Evolutionary conservation across 2,113 vertebrate genomes (phyloP), one percentile per base, ranked within the genome.

Genomic region (Murina feae): DNA sequence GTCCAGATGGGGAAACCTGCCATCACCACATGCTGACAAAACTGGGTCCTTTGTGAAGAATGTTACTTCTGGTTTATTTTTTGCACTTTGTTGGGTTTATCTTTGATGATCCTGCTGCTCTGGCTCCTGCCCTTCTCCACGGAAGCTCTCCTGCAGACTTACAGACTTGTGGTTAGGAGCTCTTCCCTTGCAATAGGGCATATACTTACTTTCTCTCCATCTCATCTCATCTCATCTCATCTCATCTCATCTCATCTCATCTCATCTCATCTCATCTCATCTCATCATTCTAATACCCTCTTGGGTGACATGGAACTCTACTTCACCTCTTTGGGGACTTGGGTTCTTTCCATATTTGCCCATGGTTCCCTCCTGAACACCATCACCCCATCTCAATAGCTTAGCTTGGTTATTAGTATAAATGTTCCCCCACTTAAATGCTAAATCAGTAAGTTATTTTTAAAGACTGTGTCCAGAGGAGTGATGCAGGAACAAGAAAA

Each of bases 361-460:
- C 17, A 9, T 0, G 2, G 12, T 37, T 88, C 9, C 30, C 12
- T 83, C 79, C 8, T 51, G 18, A 86, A 35, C 25, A 78, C 84
- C 78, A 3, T 4, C n/a, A 66, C 0, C 4, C 7, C 3, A 84
- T 89, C 35, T 93, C 74, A 16, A 91, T 58, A 94, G n/a, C 47
- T 90, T 91, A 79, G 51, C 91, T 68, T 30, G 9, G 17, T 11
- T 88, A 93, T 82, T 97, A 55, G 60, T 47, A 96, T 39, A 90
- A 82, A 49, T 89, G 79, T 90, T 78, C 92, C 89, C 35, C 35
- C 35, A 83, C 14, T 85, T 79, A 96, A 97, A 90, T 47, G 55
- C 35, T 87, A 55, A 86, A 93, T 93, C 72, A 91, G 82, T 96
- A 97, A 51, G 44, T n/a, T 74, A 68, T 89, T 91, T 97, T 97